phyloP scores from a whole-genome alignment of 2,797 vertebrate species.

The Onychomys torridus region DNA sequence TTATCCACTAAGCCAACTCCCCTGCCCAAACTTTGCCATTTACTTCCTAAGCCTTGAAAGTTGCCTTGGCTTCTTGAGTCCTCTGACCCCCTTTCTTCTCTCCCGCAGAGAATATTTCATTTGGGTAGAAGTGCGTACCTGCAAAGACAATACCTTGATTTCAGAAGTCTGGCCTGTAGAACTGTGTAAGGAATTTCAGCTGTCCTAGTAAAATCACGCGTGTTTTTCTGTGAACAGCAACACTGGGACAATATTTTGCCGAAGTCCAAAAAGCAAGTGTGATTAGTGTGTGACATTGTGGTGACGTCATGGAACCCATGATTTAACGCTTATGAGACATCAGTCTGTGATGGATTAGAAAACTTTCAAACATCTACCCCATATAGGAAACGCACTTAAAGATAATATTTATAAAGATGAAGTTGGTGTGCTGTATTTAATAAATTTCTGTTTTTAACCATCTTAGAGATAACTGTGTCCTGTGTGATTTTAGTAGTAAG shows the following conservation, averaged over 20 bases:
- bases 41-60: background rate
- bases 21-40: background rate
- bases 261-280: background rate
- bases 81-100: background rate
- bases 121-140: background rate
- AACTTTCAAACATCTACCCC: background rate
- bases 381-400: constrained; percentile 8
- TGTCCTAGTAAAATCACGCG: background rate
- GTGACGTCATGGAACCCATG: background rate
- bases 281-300: background rate
- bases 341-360: background rate
- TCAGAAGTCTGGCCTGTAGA: background rate
- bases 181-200: background rate
- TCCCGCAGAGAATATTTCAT: background rate
- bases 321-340: constrained; percentile 47
- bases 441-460: constrained; percentile 42
- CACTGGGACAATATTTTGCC: background rate
- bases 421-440: constrained; percentile 35
- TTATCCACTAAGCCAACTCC: background rate
- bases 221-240: background rate
- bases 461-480: constrained; percentile 29
- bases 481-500: background rate
- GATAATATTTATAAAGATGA: constrained; percentile 63
- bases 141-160: background rate
- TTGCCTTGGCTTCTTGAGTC: background rate